Conservation (phyloP, 2,888 invertebrate genomes). For the Andrena hattorfiana region DNA sequence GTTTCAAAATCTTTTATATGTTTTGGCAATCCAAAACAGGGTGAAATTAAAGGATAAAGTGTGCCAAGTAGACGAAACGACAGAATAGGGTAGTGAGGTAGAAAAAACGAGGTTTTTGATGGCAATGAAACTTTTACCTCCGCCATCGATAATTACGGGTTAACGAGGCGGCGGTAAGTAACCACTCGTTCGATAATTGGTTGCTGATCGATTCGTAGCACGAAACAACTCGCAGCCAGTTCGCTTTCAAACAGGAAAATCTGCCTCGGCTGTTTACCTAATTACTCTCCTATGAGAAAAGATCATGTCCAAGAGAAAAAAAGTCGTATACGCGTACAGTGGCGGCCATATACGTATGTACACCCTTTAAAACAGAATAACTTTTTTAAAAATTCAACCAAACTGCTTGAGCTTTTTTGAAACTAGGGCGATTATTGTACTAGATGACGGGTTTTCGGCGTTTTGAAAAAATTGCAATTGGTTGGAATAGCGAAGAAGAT, state of each 20-base stretch:
- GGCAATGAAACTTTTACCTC: conserved; percentile 67
- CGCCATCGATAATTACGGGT: conserved; percentile 59
- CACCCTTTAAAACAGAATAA: no score
- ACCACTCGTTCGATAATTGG: conserved; percentile 66
- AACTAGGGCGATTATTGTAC: no score
- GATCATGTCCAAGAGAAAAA: neutral
- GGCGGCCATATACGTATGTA: no score
- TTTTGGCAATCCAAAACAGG: no score
- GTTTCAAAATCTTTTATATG: no score
- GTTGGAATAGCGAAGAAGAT: no score
- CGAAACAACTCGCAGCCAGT: conserved; percentile 49
- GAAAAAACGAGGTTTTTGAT: conserved; percentile 52
- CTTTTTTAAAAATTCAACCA: no score
- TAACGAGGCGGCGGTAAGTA: conserved; percentile 66
- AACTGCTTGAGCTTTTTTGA: no score
- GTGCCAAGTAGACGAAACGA: neutral
- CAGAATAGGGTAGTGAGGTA: neutral
- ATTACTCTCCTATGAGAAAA: conserved; percentile 2
- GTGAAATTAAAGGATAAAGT: neutral
- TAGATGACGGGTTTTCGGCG: no score
- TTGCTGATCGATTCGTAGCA: conserved; percentile 64
- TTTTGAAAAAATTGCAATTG: no score
- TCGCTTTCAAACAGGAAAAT: conserved; percentile 58
- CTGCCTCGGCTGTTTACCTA: conserved; percentile 36
- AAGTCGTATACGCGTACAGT: no score